Evolutionary conservation across 2,888 invertebrate species (phyloP), one percentile per base, ranked within the genome.

Genomic region (Acanthosepion lycidas): DNA sequence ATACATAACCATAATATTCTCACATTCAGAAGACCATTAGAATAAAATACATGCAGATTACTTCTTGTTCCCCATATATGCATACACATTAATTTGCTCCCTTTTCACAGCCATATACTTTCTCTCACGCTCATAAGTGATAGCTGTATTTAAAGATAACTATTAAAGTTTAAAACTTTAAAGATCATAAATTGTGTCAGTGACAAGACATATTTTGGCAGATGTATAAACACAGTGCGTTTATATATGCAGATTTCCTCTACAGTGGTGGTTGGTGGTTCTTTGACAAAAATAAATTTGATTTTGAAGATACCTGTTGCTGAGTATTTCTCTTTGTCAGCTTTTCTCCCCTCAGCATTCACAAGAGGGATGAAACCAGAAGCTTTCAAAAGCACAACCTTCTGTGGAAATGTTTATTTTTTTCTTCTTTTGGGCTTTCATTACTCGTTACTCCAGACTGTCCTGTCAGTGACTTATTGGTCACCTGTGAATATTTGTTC

Each of bases 1-100:
- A 92, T 92, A 92, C 28, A 92, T 92, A 92, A 49, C 78, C n/a
- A 78, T 78, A 33, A n/a, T 78, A n/a, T 78, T 78, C 78, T n/a
- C n/a, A n/a, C n/a, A 15, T n/a, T 78, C n/a, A n/a, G n/a, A 78
- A 5, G n/a, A n/a, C 78, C 78, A 78, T 78, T 78, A 78, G n/a
- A 78, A 78, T 78, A 78, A 92, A 28, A 42, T 48, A 18, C 51
- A 28, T 20, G 12, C 51, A 48, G 23, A n/a, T n/a, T 78, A 78
- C n/a, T n/a, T n/a, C n/a, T 12, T 33, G 33, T 33, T n/a, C n/a
- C n/a, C 26, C 49, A 23, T 48, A 48, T 48, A 92, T 49, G 33
- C 51, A 92, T 92, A 48, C 92, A 92, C 33, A 92, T 92, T 18
- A 49, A 92, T 92, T 49, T 92, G 51, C 51, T 49, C 92, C 48